Conservation (phyloP, 2,797 vertebrate genomes). For the Scomberomorus guttatus region DNA sequence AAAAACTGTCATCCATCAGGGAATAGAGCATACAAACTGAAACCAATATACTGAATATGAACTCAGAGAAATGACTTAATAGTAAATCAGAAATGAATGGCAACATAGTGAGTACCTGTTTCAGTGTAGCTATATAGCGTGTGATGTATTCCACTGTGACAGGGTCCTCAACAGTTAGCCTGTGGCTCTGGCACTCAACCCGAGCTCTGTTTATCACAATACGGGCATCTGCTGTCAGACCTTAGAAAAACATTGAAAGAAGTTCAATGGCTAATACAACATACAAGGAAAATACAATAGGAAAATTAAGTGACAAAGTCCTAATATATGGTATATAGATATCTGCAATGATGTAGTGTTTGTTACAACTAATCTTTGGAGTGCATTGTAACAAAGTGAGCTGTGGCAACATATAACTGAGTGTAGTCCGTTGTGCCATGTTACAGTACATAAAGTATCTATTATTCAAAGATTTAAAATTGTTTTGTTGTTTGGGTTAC, state of each 20-base stretch:
- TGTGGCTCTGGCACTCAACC: slow-evolving; percentile 93
- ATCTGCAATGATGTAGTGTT: not conserved
- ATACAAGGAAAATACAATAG: not conserved
- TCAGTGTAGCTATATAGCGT: slow-evolving; percentile 92
- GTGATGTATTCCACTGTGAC: slow-evolving; percentile 95
- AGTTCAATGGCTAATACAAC: not conserved
- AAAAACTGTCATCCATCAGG: not conserved
- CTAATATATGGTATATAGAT: not conserved
- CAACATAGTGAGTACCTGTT: slow-evolving; percentile 84
- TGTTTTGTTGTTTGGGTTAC: slow-evolving; percentile 53
- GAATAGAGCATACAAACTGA: not conserved
- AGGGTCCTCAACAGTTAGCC: slow-evolving; percentile 92
- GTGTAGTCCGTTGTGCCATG: not conserved
- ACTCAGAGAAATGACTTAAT: not conserved
- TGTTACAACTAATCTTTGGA: not conserved
- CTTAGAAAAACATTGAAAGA: slow-evolving; percentile 65
- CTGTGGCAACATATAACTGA: not conserved
- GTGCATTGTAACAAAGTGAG: not conserved
- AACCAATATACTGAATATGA: not conserved
- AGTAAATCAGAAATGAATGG: not conserved
- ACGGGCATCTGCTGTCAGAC: slow-evolving; percentile 92
- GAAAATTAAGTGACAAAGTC: not conserved
- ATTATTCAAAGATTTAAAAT: not conserved
- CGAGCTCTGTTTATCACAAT: slow-evolving; percentile 92
- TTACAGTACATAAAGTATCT: not conserved